These are phyloP conservation scores for Paguma larvata DNA, from an alignment of 2,797 vertebrate genomes.

Conservation along the genomic window DNA sequence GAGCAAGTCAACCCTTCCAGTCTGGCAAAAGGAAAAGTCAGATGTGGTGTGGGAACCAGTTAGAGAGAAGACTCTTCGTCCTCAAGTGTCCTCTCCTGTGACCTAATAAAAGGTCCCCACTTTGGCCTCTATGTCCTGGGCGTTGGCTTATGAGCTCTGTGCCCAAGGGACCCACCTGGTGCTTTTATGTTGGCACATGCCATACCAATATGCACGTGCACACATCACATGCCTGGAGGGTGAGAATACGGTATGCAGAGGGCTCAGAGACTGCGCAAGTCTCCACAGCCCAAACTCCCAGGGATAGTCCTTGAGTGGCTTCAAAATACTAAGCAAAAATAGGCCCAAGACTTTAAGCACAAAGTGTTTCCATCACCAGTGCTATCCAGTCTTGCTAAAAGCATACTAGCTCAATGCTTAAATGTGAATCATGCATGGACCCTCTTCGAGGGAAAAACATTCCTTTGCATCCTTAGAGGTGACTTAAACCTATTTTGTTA, in stretches of 20 bases:
- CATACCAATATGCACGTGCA: neutral
- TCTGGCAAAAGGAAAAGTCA: neutral
- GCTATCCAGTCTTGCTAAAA: too few relatives aligned
- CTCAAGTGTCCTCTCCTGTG: neutral
- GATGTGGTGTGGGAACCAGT: neutral
- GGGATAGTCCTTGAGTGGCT: neutral
- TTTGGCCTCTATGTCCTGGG: fast-evolving
- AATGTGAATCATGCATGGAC: neutral
- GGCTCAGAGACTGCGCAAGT: fast-evolving
- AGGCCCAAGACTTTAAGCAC: neutral
- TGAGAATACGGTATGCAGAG: constrained; percentile 33
- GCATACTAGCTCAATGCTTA: neutral
- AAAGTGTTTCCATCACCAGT: neutral
- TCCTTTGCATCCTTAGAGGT: neutral
- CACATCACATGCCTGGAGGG: neutral
- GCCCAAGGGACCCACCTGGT: neutral
- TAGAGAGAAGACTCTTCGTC: neutral
- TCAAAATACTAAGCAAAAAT: constrained; percentile 43
- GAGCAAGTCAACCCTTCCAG: constrained; percentile 42
- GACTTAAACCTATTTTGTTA: neutral
- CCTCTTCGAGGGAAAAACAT: neutral
- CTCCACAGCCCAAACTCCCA: neutral
- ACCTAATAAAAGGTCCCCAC: neutral
- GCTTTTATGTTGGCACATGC: neutral
- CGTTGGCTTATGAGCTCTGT: too few relatives aligned